Evolutionary conservation across 2,888 invertebrate species (phyloP), one percentile per base, ranked within the genome.

Genomic region (Leucozona laternaria): DNA sequence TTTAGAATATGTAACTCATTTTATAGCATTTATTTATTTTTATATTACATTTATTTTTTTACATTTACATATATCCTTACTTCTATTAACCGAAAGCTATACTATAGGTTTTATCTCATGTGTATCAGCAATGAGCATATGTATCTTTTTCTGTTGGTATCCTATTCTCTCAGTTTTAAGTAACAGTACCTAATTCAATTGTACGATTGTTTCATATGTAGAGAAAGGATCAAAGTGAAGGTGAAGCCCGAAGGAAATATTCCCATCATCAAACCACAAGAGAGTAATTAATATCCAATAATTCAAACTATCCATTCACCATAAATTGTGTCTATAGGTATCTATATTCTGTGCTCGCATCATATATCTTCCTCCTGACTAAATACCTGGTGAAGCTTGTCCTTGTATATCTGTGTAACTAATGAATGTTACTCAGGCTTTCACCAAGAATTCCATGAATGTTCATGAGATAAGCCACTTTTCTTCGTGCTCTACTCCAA

Each of bases 391-490:
- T 50, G 25, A 53, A 71, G 70, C 34, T 66, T 68, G 48, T 45
- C 4, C n/a, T n/a, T 2, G 28, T n/a, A n/a, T n/a, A n/a, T n/a
- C n/a, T n/a, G 6, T 45, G 45, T 50, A 71, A 70, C 31, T 68
- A 58, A 60, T 70, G 70, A 53, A 43, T 48, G 40, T 53, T 28
- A 45, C 60, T 48, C 60, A 34, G 34, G 50, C 50, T 25, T 48
- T 43, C 6, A 58, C n/a, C 28, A 71, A 71, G 60, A 50, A 62
- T 70, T 70, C 60, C 31, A 78, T 78, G 60, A 70, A 71, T 78
- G 60, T 60, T 48, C 77, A 77, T 70, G 70, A 78, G 78, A 62
- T 60, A 40, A 28, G 70, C 60, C 25, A 20, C 37, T 4, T 20
- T 62, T 7, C 17, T 62, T 22, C 37, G 10, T 8, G 10, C n/a